Conservation (phyloP, 2,113 vertebrate species). For the Eonycteris spelaea region DNA sequence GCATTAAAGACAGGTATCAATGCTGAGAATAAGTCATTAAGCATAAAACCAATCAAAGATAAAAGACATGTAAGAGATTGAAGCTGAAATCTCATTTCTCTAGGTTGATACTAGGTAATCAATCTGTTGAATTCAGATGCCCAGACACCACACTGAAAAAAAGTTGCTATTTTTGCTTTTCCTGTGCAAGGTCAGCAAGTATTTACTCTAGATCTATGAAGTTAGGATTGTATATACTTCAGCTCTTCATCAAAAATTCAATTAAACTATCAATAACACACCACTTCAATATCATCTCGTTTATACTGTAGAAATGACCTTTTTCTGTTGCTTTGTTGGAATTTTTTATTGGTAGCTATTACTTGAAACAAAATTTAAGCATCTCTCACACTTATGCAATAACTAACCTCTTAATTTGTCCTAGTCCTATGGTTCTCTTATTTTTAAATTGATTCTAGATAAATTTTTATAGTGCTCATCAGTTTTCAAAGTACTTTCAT, state of each 20-base stretch:
- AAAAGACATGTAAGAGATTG: slow-evolving; percentile 41
- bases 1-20: not conserved
- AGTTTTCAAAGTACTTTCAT: not conserved
- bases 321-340: not conserved
- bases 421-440: not conserved
- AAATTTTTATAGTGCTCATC: not conserved
- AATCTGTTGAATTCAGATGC: slow-evolving; percentile 42
- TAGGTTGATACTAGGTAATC: not conserved
- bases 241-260: slow-evolving; percentile 33
- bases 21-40: not conserved
- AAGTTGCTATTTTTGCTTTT: not conserved
- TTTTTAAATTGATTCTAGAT: not conserved
- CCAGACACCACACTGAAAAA: not conserved
- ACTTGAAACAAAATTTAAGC: slow-evolving; percentile 39
- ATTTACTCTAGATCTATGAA: not conserved
- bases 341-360: not conserved
- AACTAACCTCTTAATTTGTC: not conserved
- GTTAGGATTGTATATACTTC: not conserved
- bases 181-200: not conserved
- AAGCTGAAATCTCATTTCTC: slow-evolving; percentile 63
- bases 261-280: not conserved
- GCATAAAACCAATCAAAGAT: slow-evolving; percentile 28
- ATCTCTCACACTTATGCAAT: not conserved
- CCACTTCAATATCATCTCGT: not conserved
- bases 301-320: not conserved